Base-by-base conservation (phyloP, 1,140 invertebrate genomes). In the Drosophila equinoxialis region DNA sequence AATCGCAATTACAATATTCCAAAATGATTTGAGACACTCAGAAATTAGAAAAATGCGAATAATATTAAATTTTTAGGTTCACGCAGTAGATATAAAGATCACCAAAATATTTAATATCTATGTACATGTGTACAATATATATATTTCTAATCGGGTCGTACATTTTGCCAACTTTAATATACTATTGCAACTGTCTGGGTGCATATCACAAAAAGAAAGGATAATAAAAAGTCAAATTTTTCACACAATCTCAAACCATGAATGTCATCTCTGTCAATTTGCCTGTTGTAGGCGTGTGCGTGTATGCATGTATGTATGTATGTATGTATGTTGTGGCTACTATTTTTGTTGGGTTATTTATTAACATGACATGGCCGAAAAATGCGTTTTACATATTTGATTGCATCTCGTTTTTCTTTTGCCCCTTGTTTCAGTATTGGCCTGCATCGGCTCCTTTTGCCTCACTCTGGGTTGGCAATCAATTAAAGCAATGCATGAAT, bases 301-400 rank as follows among this genome's bases (percentile, higher is more conserved):
- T 55, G 20, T 26, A 7, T 20, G 54, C 11, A 4, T 57, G 23
- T 57, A 10, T 48, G 6, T 17, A 3, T 45, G 42, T 57, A 10
- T 48, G 6, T 17, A 3, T 45, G 42, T 45, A 1, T 14, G 42
- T 75, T 58, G 65, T 68, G 65, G 54, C 66, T 70, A 59, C 68
- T 77, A 57, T 65, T 64, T 26, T 35, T 33, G 17, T 57, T 57
- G 20, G 33, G 74, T 74, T 75, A 77, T 77, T 77, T 77, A 77
- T 77, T 77, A 77, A 77, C 30, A 58, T 71, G 74, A 69, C 68
- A 77, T 71, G 74, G 62, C 41, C 61, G 69, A 76, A 72, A 77
- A 65, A 77, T 77, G 74, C 74, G 37, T 71, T 70, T 70, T 70
- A 45, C 67, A 77, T 77, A 71, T 77, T 77, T 77, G 75, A 77